Evolutionary conservation across 2,888 invertebrate genomes (phyloP).

Genomic region (Orchestes rusci): DNA sequence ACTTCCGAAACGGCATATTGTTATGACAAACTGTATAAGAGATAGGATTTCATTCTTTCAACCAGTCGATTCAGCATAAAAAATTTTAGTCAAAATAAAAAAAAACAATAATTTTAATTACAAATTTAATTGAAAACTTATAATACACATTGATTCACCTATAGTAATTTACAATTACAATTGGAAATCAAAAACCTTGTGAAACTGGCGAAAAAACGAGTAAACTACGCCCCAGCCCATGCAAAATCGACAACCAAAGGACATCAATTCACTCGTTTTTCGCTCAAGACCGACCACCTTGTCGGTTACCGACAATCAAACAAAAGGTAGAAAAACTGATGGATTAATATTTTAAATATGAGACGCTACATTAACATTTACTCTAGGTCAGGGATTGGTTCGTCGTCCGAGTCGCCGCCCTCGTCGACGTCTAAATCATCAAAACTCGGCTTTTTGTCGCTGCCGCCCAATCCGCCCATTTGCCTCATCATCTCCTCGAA

Average conservation of each 20-base stretch:
- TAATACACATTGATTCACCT: constrained; percentile 10
- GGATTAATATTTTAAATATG: no score
- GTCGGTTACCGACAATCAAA: constrained; percentile 14
- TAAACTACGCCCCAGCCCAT: no score
- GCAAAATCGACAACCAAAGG: no score
- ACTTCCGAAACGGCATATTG: no score
- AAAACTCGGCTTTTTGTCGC: constrained; percentile 56
- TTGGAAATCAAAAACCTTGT: no score
- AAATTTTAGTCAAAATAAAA: background rate
- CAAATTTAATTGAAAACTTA: constrained; percentile 22
- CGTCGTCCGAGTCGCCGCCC: constrained; percentile 71
- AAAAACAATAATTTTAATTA: constrained; percentile 16
- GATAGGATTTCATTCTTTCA: no score
- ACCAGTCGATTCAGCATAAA: background rate
- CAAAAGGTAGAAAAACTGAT: constrained; percentile 10
- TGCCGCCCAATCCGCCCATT: constrained; percentile 56
- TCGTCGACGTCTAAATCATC: constrained; percentile 60
- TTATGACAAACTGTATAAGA: no score
- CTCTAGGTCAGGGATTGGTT: constrained; percentile 69
- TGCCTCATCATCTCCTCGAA: constrained; percentile 65
- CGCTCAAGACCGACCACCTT: no score
- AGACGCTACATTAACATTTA: no score
- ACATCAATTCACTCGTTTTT: no score
- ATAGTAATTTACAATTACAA: constrained; percentile 6
- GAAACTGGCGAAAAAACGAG: no score